phyloP scores from a whole-genome alignment of 2,888 invertebrate genomes.

The Aleiodes leptofemur region DNA sequence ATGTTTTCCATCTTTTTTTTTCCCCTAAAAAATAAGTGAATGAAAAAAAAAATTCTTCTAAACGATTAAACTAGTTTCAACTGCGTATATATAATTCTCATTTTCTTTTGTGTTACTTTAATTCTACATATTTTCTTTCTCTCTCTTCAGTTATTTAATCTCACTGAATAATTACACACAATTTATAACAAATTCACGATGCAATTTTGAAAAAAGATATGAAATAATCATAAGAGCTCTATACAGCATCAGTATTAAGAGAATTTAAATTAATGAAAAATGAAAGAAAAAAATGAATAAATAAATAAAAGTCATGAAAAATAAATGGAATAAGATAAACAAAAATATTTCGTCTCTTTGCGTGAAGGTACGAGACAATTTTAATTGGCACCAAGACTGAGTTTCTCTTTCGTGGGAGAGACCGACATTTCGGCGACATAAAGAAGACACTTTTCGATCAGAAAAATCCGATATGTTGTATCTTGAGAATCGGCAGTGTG shows the following conservation, averaged over 20 bases:
- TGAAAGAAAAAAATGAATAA: neutral
- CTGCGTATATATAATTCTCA: no score
- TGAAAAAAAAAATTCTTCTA: neutral
- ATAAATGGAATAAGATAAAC: conserved; percentile 9
- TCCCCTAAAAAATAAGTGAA: neutral
- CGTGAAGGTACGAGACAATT: conserved; percentile 40
- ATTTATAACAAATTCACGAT: no score
- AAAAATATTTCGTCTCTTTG: conserved; percentile 12
- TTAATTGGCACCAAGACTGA: conserved; percentile 48
- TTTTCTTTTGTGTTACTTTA: no score
- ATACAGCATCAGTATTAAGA: neutral
- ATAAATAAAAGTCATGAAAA: conserved; percentile 7
- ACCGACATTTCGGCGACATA: conserved; percentile 41
- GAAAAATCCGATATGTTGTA: neutral
- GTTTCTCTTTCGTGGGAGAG: conserved; percentile 53
- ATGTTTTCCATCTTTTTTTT: neutral
- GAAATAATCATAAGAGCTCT: neutral
- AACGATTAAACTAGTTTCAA: neutral
- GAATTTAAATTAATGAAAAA: conserved; percentile 9
- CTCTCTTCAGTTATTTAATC: no score
- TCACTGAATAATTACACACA: no score
- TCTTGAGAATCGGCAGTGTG: conserved; percentile 27
- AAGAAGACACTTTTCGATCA: conserved; percentile 38
- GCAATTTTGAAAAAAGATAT: no score
- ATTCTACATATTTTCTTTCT: no score